Conservation (phyloP, 2,888 invertebrate species). For the Lottia scabra region DNA sequence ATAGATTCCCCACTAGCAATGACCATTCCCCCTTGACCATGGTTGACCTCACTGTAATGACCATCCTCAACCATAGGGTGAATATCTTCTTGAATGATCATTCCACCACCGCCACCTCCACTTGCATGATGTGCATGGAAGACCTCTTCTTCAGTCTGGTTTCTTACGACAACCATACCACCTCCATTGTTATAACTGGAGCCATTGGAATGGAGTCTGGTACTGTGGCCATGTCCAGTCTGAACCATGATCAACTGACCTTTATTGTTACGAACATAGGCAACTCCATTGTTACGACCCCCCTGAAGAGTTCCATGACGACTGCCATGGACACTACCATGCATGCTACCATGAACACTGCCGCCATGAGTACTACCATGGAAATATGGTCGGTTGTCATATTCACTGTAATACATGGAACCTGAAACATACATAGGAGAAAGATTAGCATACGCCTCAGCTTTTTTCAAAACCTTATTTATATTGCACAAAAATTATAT, state of each 20-base stretch:
- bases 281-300: not conserved
- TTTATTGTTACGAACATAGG: not conserved
- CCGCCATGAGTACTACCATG: constrained; percentile 38
- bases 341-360: constrained; percentile 7
- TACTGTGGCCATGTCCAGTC: not conserved
- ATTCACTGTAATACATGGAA: constrained; percentile 50
- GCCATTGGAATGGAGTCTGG: not conserved
- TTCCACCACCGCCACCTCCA: not conserved
- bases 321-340: not conserved
- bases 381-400: constrained; percentile 51
- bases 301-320: not conserved
- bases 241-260: not conserved
- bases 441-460: too few relatives aligned
- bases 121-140: not conserved
- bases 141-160: not conserved
- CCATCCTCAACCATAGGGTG: not conserved
- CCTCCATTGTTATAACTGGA: not conserved
- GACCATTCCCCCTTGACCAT: too few relatives aligned
- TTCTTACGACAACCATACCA: not conserved
- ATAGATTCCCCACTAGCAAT: too few relatives aligned
- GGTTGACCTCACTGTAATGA: not conserved
- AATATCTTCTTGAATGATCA: not conserved
- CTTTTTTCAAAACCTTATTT: too few relatives aligned
- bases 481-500: too few relatives aligned
- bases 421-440: not conserved